Conservation (phyloP, 2,888 invertebrate genomes). For the Ypsolopha scabrella region DNA sequence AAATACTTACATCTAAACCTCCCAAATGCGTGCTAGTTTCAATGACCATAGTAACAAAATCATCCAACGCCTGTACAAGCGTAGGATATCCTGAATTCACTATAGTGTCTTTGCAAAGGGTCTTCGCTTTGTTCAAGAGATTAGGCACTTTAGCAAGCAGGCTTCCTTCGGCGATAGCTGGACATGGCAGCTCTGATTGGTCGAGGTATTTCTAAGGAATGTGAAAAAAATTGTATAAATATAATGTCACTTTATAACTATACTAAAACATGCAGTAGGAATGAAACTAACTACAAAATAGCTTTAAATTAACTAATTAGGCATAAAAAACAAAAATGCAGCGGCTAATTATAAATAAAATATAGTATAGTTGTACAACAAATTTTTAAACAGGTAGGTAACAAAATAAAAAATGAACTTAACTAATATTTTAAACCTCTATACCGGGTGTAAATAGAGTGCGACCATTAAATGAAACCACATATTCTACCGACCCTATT, state of each 20-base stretch:
- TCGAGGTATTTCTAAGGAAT: constrained; percentile 50
- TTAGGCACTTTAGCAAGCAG: constrained; percentile 44
- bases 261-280: too few relatives aligned
- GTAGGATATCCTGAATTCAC: constrained; percentile 68
- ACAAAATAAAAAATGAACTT: too few relatives aligned
- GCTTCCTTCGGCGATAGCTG: constrained; percentile 29
- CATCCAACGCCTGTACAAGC: constrained; percentile 74
- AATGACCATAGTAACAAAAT: constrained; percentile 74
- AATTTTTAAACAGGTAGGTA: too few relatives aligned
- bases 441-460: too few relatives aligned
- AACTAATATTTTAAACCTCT: too few relatives aligned
- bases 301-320: too few relatives aligned
- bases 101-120: constrained; percentile 75
- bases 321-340: too few relatives aligned
- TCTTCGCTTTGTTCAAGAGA: constrained; percentile 72
- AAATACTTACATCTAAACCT: constrained; percentile 67
- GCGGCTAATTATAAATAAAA: too few relatives aligned
- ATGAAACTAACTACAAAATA: background rate
- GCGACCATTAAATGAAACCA: too few relatives aligned
- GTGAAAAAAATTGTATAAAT: constrained; percentile 8
- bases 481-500: too few relatives aligned
- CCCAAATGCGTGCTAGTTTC: constrained; percentile 77
- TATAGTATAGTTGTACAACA: too few relatives aligned
- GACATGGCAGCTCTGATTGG: constrained; percentile 35
- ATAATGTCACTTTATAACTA: too few relatives aligned